phyloP scores from a whole-genome alignment of 2,113 vertebrate species.

The Petrocephalus zakoni region DNA sequence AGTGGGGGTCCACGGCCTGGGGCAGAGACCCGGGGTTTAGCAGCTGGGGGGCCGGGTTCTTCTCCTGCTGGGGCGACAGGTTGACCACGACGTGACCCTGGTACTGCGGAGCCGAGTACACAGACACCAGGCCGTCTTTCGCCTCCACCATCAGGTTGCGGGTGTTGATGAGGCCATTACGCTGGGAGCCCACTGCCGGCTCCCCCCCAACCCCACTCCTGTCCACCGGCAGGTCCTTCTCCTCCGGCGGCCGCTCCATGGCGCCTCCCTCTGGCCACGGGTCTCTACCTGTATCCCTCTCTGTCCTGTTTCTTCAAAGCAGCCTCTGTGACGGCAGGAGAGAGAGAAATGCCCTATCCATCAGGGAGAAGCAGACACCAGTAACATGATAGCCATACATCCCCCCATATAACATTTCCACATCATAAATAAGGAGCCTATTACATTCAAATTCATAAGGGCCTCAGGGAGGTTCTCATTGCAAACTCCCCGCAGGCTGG shows the following conservation, averaged over 20 bases:
- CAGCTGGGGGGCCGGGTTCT: conserved; percentile 64
- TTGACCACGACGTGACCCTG: conserved; percentile 58
- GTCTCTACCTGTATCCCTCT: conserved; percentile 43
- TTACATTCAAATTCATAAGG: neutral
- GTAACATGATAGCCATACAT: neutral
- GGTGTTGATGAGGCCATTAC: conserved; percentile 82
- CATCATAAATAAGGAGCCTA: neutral
- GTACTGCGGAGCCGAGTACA: conserved; percentile 77
- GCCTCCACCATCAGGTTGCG: conserved; percentile 67
- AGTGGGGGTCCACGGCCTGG: conserved; percentile 66
- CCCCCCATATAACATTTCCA: neutral
- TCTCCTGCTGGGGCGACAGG: conserved; percentile 48
- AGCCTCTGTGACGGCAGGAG: conserved; percentile 38
- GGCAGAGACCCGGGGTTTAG: conserved; percentile 77
- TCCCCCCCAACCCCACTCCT: conserved; percentile 11
- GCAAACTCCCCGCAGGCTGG: neutral
- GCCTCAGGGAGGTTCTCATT: neutral
- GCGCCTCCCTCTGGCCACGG: conserved; percentile 15
- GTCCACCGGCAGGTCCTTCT: conserved; percentile 50
- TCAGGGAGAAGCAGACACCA: conserved; percentile 12
- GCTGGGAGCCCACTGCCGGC: conserved; percentile 47
- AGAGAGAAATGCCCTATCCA: conserved; percentile 29
- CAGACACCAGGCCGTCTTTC: conserved; percentile 66
- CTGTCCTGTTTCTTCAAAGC: conserved; percentile 34
- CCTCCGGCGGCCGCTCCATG: conserved; percentile 61